Evolutionary conservation across 2,113 vertebrate genomes (phyloP), one percentile per base, ranked within the genome.

Genomic region (Tiliqua scincoides): DNA sequence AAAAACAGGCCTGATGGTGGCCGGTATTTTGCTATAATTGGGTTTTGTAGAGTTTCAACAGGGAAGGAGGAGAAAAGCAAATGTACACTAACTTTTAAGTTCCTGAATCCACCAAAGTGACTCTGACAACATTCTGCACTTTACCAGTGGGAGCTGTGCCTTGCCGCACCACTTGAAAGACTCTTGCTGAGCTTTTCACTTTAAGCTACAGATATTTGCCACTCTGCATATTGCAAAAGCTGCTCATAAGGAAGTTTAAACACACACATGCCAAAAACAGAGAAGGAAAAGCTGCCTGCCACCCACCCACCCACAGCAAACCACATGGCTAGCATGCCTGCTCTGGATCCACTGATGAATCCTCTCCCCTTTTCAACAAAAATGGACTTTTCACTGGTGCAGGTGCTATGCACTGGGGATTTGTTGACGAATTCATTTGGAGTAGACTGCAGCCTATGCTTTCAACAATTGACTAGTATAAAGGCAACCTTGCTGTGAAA

Each of bases 1-100:
- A 79, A 82, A 93, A 82, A 32, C n/a, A 88, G 90, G 43, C 82
- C 8, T 73, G 89, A 59, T 83, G 90, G 83, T 74, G 85, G 87
- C 93, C 83, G 85, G 83, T 87, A 85, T 62, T 2, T 37, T 43
- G 73, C 74, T 74, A 12, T 25, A 88, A 83, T 3, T 79, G 30
- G 35, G 14, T 62, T 72, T 70, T 72, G 83, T 25, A 32, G 87
- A 77, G 12, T 11, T 32, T 80, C n/a, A 73, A 72, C 20, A 3
- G 54, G 9, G 79, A 74, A 15, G 79, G 2, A 54, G 79, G 0
- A 27, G 18, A 57, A 82, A 84, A 57, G 35, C 40, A 63, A 0
- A 12, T 18, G 85, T 2, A 14, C 32, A 70, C 65, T 48, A 74
- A 80, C 0, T 71, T 85, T 91, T 83, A 63, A 88, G 20, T 88